Base-by-base conservation (phyloP, 2,113 vertebrate species). In the Nerophis lumbriciformis region DNA sequence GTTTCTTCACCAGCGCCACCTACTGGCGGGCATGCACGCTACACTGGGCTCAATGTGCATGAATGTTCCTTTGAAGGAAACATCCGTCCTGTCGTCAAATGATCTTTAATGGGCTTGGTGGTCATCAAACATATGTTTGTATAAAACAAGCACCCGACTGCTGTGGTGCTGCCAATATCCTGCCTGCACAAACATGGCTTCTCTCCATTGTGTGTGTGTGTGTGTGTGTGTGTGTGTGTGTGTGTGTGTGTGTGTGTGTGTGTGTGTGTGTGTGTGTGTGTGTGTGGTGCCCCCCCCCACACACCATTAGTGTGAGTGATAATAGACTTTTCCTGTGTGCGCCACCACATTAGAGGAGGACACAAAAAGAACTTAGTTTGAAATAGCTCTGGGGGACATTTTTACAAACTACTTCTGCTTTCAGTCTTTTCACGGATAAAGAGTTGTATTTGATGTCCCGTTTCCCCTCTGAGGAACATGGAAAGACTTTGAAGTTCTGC, bases 51-150 rank as follows among this genome's bases (percentile, higher is more conserved):
- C 4, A 28, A 28, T 28, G 28, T 28, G 28, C 28, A 28, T 28
- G 28, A 28, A 28, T 28, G 1, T 28, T 28, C 28, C 28, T 28
- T 28, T 28, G 70, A 82, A 55, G 61, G 63, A 59, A 45, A 44
- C 62, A 73, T 73, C 71, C 69, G 57, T 66, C 59, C 48, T 69
- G 62, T 87, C 83, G 88, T 87, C 88, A 89, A 88, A 90, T 87
- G 90, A 90, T 79, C 90, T 91, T 91, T 91, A 89, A 91, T 90
- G 85, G 81, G 87, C 85, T 89, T 86, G 78, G 83, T 68, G 82
- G 77, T 73, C 86, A 90, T 90, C 88, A 92, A 82, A 85, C 82
- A 75, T 81, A 77, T 88, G 85, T 89, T 90, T 90, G 89, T 61
- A 71, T 78, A 83, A 86, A 86, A 76, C 78, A 76, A 89, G 77